Percentiles rank a stretch among this genome's conserved stretches.
phyloP scores from a whole-genome alignment of 2,113 vertebrate genomes.

The Oostethus manadensis region DNA sequence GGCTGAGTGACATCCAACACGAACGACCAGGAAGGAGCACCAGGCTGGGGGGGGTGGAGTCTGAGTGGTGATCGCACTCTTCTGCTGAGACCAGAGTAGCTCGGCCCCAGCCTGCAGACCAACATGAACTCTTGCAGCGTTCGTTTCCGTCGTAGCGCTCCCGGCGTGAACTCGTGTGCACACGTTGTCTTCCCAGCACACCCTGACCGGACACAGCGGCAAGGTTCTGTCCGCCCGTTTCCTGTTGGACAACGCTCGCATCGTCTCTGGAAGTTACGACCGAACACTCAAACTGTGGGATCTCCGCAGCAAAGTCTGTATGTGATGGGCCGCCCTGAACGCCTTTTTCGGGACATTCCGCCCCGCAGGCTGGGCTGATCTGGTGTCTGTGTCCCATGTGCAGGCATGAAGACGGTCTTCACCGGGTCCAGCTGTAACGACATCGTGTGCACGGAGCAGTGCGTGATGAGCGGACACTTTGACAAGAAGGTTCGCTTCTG shows the following conservation, averaged over 20 bases:
- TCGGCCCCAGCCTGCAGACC: background rate
- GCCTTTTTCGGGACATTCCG: background rate
- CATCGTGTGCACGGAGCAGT: constrained; percentile 95
- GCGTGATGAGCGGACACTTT: constrained; percentile 98
- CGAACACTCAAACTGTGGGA: constrained; percentile 98
- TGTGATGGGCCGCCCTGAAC: constrained; percentile 43
- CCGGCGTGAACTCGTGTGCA: background rate
- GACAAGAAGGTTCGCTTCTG: constrained; percentile 99
- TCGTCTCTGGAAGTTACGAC: constrained; percentile 97
- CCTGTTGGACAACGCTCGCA: constrained; percentile 89
- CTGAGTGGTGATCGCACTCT: constrained; percentile 51
- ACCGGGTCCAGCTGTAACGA: constrained; percentile 98
- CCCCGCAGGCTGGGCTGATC: too few relatives aligned
- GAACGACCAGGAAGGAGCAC: constrained; percentile 19
- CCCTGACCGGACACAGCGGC: constrained; percentile 93
- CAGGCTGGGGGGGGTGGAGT: constrained; percentile 19
- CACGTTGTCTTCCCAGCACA: constrained; percentile 75
- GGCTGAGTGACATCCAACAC: constrained; percentile 37
- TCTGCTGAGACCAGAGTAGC: constrained; percentile 55
- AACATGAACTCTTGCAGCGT: background rate
- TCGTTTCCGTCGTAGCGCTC: background rate
- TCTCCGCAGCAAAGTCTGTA: constrained; percentile 98
- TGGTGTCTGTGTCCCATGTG: constrained; percentile 20
- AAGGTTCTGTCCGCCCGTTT: constrained; percentile 96
- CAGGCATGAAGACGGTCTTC: constrained; percentile 98